Evolutionary conservation across 2,797 vertebrate species (phyloP), one percentile per base, ranked within the genome.

Genomic region (Mastacembelus armatus): DNA sequence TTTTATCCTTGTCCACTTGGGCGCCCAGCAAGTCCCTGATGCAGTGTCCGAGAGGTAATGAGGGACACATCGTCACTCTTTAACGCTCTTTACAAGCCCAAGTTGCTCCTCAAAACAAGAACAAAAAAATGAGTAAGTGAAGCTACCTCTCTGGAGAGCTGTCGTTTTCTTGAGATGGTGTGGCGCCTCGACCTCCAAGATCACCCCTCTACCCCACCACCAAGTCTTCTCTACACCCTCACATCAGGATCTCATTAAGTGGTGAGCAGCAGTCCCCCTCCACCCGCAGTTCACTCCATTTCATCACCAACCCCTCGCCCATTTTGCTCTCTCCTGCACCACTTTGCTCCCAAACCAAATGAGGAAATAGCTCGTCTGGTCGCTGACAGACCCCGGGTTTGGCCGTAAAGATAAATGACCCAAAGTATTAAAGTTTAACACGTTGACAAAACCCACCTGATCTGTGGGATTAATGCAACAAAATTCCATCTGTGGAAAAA

Each of bases 301-400:
- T 81, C 67, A 85, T 81, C 81, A 77, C 74, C 61, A 39, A 58
- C 45, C 14, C 70, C 51, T n/a, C 52, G 32, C 2, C 40, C 40
- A 48, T 18, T 66, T 33, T 59, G 52, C 27, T 57, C 84, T 87
- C 85, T 87, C 64, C 80, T 85, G 86, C 74, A 35, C 87, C 88
- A 89, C 91, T 92, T 89, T 90, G 84, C 88, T 92, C 84, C 71
- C 84, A 91, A 91, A 91, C 77, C 88, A 89, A 92, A 92, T 88
- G 93, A 95, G 95, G 95, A 95, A 96, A 94, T 94, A 88, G 93
- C 92, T 93, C 83, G 94, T 95, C 94, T 94, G 94, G 90, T 87
- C 61, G 93, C 92, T 95, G 95, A 96, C 95, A 95, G 94, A 92
- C 70, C 55, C 77, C 74, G 78, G 87, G 89, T 88, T 89, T 80